phyloP scores from a whole-genome alignment of 2,888 invertebrate species.

The Zaprionus lineosus region DNA sequence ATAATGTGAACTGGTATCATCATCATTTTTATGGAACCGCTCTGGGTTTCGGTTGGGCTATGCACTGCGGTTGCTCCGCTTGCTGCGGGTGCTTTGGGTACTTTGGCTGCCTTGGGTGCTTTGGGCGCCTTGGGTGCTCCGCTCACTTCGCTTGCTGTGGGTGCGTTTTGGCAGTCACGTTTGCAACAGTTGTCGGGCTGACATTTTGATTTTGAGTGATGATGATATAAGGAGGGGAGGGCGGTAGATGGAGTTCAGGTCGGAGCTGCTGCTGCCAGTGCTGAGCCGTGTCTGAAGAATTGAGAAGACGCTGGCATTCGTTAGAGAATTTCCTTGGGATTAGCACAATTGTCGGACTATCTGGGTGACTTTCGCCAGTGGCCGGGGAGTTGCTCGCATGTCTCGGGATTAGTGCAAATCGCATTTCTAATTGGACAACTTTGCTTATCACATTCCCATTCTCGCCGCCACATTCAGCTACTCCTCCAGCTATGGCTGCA shows the following conservation, averaged over 20 bases:
- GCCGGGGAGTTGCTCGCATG: slow-evolving; percentile 48
- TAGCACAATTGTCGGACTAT: slow-evolving; percentile 16
- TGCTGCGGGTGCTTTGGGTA: slow-evolving; percentile 47
- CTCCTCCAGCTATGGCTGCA: too few species aligned
- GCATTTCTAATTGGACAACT: slow-evolving; percentile 69
- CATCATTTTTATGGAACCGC: slow-evolving; percentile 46
- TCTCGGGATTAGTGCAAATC: slow-evolving; percentile 62
- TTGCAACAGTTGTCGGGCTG: neutral
- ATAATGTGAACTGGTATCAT: slow-evolving; percentile 69
- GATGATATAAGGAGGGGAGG: slow-evolving; percentile 23
- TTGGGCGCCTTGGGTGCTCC: slow-evolving; percentile 28
- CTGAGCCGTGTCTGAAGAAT: too few species aligned
- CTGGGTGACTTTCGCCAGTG: slow-evolving; percentile 44
- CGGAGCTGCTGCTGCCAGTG: too few species aligned
- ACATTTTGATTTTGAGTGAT: slow-evolving; percentile 23
- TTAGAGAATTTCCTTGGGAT: slow-evolving; percentile 7
- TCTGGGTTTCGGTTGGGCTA: slow-evolving; percentile 37
- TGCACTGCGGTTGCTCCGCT: slow-evolving; percentile 7
- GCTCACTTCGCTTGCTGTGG: slow-evolving; percentile 35
- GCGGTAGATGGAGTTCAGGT: slow-evolving; percentile 4
- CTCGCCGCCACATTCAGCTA: too few species aligned
- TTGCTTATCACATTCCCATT: slow-evolving; percentile 54
- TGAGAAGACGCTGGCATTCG: slow-evolving; percentile 18
- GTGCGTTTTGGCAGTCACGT: slow-evolving; percentile 63
- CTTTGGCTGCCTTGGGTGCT: slow-evolving; percentile 47